These are phyloP conservation scores for Dolichotis patagonum DNA, from an alignment of 2,113 vertebrate species.

Conservation along the genomic window DNA sequence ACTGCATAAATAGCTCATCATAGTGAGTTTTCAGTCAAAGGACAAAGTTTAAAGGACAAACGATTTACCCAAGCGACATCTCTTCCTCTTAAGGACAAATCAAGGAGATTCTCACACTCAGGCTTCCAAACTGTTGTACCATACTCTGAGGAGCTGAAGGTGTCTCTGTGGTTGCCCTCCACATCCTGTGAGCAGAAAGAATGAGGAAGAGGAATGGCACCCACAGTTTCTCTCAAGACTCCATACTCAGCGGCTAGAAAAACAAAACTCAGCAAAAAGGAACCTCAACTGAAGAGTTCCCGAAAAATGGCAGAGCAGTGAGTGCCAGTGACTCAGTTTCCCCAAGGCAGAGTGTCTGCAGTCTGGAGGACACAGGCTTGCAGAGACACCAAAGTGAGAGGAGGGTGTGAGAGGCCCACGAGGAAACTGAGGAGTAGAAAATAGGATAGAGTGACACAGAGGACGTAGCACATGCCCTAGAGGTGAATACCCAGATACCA, in stretches of 20 bases:
- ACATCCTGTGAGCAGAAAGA: too few relatives aligned
- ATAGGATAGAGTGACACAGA: background rate
- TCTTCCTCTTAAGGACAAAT: too few relatives aligned
- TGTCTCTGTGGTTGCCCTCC: too few relatives aligned
- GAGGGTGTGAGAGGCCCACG: background rate
- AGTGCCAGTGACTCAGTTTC: background rate
- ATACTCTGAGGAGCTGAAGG: too few relatives aligned
- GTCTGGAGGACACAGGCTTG: background rate
- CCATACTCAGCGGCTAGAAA: constrained; percentile 22
- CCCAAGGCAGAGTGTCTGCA: background rate
- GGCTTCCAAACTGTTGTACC: too few relatives aligned
- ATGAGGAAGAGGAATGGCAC: background rate
- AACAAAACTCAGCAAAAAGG: background rate
- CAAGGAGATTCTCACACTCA: too few relatives aligned
- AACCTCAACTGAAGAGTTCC: background rate
- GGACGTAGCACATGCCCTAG: background rate
- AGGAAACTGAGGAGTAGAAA: background rate
- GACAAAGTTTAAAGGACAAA: too few relatives aligned
- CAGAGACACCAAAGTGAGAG: background rate
- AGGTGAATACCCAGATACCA: background rate
- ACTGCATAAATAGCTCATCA: too few relatives aligned
- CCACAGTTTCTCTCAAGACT: constrained; percentile 24
- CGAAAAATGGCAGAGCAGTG: background rate
- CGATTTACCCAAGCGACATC: too few relatives aligned
- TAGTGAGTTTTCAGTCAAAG: too few relatives aligned